Evolutionary conservation across 2,888 invertebrate genomes (phyloP).

Genomic region (Notodonta ziczac): DNA sequence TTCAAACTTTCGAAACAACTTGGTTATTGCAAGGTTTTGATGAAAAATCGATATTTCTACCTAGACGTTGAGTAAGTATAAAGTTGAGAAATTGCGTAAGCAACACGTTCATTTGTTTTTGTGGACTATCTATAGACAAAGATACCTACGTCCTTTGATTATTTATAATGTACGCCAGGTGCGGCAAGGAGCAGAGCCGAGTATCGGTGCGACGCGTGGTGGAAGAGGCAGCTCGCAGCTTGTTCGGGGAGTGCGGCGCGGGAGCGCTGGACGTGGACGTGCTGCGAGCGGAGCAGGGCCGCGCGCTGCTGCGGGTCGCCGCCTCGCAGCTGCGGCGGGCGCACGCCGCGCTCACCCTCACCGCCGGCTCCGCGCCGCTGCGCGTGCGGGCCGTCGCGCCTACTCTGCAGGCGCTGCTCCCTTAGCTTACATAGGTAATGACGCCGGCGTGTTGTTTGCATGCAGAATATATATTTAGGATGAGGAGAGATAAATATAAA

Average conservation of each 20-base stretch:
- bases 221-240: constrained; percentile 32
- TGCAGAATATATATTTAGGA: no score
- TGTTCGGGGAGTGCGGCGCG: constrained; percentile 52
- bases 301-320: constrained; percentile 62
- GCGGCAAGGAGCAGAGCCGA: constrained; percentile 31
- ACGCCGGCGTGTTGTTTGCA: not conserved
- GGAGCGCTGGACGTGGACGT: constrained; percentile 49
- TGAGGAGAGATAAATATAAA: no score
- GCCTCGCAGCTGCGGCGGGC: constrained; percentile 11
- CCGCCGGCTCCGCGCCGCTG: constrained; percentile 6
- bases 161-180: constrained; percentile 21
- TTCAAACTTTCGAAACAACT: no score
- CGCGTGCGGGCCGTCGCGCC: constrained; percentile 13
- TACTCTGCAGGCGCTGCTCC: constrained; percentile 22
- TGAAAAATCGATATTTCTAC: constrained; percentile 57
- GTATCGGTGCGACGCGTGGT: constrained; percentile 39
- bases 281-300: constrained; percentile 53
- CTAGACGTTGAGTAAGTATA: constrained; percentile 66
- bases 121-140: not conserved
- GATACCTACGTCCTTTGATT: no score
- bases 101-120: not conserved
- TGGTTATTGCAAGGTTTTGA: constrained; percentile 19
- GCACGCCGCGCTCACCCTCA: constrained; percentile 17
- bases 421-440: not conserved
- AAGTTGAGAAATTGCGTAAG: constrained; percentile 26